Evolutionary conservation across 2,888 invertebrate species (phyloP), one percentile per base, ranked within the genome.

Genomic region (Neoaliturus tenellus): DNA sequence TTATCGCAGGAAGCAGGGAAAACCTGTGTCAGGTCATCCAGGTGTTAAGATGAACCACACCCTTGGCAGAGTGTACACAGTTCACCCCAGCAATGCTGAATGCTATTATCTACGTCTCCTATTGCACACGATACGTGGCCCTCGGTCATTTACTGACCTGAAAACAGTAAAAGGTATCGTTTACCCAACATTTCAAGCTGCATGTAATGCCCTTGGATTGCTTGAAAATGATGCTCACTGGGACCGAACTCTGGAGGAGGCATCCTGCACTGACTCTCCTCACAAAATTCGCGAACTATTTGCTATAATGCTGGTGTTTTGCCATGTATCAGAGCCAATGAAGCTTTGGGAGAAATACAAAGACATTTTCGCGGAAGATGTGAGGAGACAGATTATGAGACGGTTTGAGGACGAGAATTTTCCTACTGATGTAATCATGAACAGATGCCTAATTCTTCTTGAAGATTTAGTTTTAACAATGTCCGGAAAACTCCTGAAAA

Each of bases 131-230:
- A 85, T 89, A 62, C 73, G 85, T 73, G 88, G 87, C 17, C 88
- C 88, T 25, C 87, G 86, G 1, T 88, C 87, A 69, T 89, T 89
- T 88, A 75, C 51, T 73, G 85, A 86, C 81, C 85, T 90, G 35
- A 88, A 87, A 87, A 90, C 86, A 17, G 87, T 89, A 14, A 85
- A 89, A 80, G 88, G 88, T 25, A 83, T 84, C 41, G 55, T 87
- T 28, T 84, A 85, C 84, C 71, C 67, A 67, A 89, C 89, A 23
- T 67, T 67, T 31, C 4, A 67, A 6, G 23, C 17, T 23, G 67
- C 67, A 8, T 90, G 89, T 86, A 83, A 87, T 81, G 85, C 83
- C 14, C 69, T 86, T 35, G 88, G 89, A 17, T 85, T 87, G 81
- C 86, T 87, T 12, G 88, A 87, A 83, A 85, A 86, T 82, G 87